Conservation (phyloP, 2,888 invertebrate species). For the Euzetes globulus region DNA sequence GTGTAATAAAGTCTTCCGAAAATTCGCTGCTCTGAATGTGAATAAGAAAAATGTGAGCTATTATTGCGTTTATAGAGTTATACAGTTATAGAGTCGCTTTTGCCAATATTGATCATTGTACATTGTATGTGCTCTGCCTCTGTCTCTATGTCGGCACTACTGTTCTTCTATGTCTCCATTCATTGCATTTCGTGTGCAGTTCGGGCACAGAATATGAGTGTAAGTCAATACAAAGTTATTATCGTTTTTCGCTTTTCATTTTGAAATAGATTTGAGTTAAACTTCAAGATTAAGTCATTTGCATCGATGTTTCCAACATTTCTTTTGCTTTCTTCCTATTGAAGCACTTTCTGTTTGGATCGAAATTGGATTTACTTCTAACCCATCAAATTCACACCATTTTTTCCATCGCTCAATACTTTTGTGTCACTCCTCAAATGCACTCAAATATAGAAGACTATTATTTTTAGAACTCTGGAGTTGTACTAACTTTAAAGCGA, state of each 20-base stretch:
- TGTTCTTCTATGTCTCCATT: background rate
- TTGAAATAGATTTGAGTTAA: background rate
- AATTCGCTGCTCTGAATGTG: slow-evolving; percentile 2
- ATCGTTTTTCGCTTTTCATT: background rate
- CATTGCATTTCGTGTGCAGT: background rate
- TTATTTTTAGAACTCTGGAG: background rate
- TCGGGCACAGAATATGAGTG: background rate
- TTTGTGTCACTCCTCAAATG: background rate
- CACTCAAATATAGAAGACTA: background rate
- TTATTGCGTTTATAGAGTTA: slow-evolving; percentile 4
- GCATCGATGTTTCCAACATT: background rate
- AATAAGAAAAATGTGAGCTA: slow-evolving; percentile 24
- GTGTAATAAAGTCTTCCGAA: slow-evolving; percentile 24
- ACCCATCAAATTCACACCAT: background rate
- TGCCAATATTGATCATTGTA: background rate
- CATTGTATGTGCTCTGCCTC: background rate
- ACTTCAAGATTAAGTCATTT: slow-evolving; percentile 21
- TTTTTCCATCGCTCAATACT: background rate
- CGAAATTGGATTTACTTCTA: background rate
- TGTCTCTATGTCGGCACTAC: background rate
- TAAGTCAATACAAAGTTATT: background rate
- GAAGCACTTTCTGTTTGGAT: background rate
- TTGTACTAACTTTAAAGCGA: background rate
- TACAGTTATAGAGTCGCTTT: slow-evolving; percentile 14
- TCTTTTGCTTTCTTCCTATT: background rate